Evolutionary conservation across 1,140 invertebrate species (phyloP).

Genomic region (Ooceraea biroi): DNA sequence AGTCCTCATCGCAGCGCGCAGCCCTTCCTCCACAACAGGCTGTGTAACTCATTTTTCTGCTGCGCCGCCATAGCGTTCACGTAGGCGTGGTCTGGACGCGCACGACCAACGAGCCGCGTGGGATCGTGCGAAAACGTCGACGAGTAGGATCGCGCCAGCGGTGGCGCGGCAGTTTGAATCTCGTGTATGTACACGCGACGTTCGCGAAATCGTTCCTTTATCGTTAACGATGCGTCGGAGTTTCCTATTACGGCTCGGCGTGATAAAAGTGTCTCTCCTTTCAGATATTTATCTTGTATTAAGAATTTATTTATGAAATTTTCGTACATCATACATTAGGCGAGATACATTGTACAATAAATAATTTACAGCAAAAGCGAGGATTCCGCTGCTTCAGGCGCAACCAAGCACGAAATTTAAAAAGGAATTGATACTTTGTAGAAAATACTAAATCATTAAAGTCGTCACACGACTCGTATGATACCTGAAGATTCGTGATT

Average conservation of each 20-base stretch:
- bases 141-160: not conserved
- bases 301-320: not conserved
- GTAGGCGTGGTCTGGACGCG: conserved; percentile 70
- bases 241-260: not conserved
- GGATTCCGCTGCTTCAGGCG: not conserved
- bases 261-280: not conserved
- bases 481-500: not conserved
- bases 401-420: not conserved
- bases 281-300: conserved; percentile 2
- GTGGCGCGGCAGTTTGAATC: conserved; percentile 40
- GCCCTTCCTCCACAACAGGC: conserved; percentile 54
- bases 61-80: conserved; percentile 66
- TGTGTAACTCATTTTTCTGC: conserved; percentile 64
- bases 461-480: not conserved
- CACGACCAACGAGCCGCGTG: conserved; percentile 45
- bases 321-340: not conserved
- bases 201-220: not conserved
- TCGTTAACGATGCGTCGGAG: not conserved
- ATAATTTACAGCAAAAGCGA: not conserved
- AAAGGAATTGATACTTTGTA: not conserved
- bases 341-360: too few species aligned
- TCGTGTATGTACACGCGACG: too few species aligned
- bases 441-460: conserved; percentile 12
- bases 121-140: too few species aligned
- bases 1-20: conserved; percentile 63